Evolutionary conservation across 2,888 invertebrate species (phyloP), one percentile per base, ranked within the genome.

Genomic region (Fragum whitleyi): DNA sequence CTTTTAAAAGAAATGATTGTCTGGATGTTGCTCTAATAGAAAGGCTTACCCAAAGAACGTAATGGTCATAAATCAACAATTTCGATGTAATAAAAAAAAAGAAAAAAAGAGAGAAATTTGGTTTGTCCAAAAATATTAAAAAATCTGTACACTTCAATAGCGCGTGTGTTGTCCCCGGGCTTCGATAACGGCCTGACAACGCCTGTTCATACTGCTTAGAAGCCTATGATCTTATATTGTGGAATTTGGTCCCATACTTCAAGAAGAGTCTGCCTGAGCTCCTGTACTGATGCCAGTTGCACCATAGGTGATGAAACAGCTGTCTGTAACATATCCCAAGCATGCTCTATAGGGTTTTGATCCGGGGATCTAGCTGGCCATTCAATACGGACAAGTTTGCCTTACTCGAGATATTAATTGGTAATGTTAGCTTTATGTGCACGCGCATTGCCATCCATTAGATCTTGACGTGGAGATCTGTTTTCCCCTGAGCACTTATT

Each of bases 191-290:
- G 65, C 65, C 39, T 32, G 65, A 23, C 9, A 65, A 19, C 65
- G 32, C 32, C 32, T 36, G 5, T 6, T 3, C 9, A 36, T 36
- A 36, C 32, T 36, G 32, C 32, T 36, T 3, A 36, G 3, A 36
- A 3, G 32, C 32, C 32, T 36, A 3, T 36, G 32, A 36, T 36
- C 32, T 36, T 7, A 14, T 19, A 19, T 16, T 51, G 29, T n/a
- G 75, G 70, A 72, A 79, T 32, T 51, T 39, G 19, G 32, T 89
- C 91, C 77, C 93, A 94, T 83, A 94, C 94, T 29, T 94, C 93
- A 26, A 93, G 94, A 26, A 94, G 94, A 36, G 32, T 9, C 32
- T 36, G 32, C 9, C 32, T 36, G 32, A 36, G 32, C 32, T 36
- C 32, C 32, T n/a, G 39, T 23, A 75, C 47, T 39, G 26, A 39